Conservation (phyloP, 2,888 invertebrate genomes). For the Calliphora vomitoria region DNA sequence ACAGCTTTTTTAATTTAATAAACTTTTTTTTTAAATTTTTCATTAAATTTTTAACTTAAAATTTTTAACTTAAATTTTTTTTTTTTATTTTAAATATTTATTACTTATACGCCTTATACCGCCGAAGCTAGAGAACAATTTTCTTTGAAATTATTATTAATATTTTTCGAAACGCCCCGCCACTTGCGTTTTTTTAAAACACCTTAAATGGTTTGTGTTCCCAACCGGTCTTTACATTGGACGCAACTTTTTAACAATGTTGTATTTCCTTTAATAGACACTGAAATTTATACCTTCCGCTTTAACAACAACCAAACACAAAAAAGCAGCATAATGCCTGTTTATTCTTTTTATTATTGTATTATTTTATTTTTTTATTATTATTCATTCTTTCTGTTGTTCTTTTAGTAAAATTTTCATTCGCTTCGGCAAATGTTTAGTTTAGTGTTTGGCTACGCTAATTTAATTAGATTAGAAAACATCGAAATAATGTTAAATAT, state of each 20-base stretch:
- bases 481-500: conserved; percentile 36
- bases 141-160: background rate
- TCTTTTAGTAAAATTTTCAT: background rate
- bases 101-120: background rate
- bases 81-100: too few relatives aligned
- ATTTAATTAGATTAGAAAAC: conserved; percentile 69
- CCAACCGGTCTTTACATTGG: conserved; percentile 47
- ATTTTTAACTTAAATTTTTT: background rate
- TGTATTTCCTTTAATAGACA: conserved; percentile 50
- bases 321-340: conserved; percentile 27
- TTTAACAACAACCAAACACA: background rate
- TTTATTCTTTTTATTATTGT: conserved; percentile 50
- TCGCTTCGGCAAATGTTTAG: conserved; percentile 28
- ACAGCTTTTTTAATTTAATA: background rate
- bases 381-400: background rate
- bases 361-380: conserved; percentile 28
- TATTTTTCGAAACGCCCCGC: background rate
- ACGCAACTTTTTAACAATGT: conserved; percentile 58
- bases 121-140: background rate
- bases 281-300: conserved; percentile 70
- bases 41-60: too few relatives aligned
- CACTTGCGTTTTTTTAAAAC: conserved; percentile 27
- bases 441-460: conserved; percentile 61
- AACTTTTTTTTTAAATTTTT: background rate
- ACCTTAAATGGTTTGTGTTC: conserved; percentile 15